Evolutionary conservation across 2,797 vertebrate species (phyloP).

Genomic region (Melanitta fusca): DNA sequence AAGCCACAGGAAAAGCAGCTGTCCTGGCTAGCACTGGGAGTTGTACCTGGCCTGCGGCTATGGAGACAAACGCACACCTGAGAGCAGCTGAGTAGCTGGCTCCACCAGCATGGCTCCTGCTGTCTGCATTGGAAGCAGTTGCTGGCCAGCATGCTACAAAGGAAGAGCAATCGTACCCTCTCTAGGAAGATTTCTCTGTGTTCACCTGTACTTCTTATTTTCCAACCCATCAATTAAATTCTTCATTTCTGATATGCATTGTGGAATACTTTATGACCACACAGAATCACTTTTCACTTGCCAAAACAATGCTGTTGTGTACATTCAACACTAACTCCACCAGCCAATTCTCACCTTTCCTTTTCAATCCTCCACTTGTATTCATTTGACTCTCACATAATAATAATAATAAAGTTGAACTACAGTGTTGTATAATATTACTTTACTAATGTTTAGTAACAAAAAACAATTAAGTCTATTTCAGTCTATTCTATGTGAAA

Average conservation of each 20-base stretch:
- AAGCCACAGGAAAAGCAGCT: neutral
- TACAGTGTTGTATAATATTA: neutral
- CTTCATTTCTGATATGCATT: neutral
- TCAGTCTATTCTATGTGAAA: neutral
- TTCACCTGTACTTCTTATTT: neutral
- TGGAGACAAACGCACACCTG: neutral
- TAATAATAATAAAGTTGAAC: neutral
- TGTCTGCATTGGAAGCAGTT: neutral
- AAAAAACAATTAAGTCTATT: neutral
- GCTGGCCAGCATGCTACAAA: neutral
- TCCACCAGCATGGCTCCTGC: neutral
- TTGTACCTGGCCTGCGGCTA: neutral
- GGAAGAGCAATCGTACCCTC: neutral
- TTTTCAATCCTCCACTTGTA: neutral
- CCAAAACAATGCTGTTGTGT: neutral
- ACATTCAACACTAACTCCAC: neutral
- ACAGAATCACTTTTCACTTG: neutral
- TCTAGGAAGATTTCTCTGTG: neutral
- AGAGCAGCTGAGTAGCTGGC: neutral
- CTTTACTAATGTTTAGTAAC: neutral
- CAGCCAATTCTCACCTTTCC: neutral
- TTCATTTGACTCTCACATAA: neutral
- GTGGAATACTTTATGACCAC: neutral
- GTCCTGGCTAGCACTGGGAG: neutral
- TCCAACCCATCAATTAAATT: neutral